Percentiles rank a stretch among this genome's conserved stretches.
Evolutionary conservation across 2,888 invertebrate species (phyloP).

Genomic region (Drosophila demipolita): DNA sequence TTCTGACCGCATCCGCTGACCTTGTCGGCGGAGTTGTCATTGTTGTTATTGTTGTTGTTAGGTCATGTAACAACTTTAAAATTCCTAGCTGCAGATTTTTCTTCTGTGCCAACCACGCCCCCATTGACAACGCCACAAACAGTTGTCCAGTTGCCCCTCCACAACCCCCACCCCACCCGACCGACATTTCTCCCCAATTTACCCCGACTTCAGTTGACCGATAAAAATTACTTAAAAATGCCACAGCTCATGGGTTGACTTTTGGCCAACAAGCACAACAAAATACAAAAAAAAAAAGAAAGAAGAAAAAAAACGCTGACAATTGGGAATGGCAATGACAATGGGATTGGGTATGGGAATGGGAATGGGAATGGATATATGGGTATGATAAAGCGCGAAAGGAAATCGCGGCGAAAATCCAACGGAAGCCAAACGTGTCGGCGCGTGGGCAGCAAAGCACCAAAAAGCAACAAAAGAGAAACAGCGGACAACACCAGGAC

Average conservation of each 20-base stretch:
- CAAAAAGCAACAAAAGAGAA: constrained; percentile 41
- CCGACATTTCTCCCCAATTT: constrained; percentile 1
- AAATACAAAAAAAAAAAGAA: constrained; percentile 38
- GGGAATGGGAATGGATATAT: not conserved
- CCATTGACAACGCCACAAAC: constrained; percentile 29
- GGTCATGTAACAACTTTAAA: constrained; percentile 63
- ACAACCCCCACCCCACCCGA: not conserved
- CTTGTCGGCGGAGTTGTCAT: constrained; percentile 54
- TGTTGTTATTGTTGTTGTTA: constrained; percentile 41
- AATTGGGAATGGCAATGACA: constrained; percentile 24
- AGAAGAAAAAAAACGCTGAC: constrained; percentile 29
- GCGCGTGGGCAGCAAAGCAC: constrained; percentile 59
- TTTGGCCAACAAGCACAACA: constrained; percentile 79
- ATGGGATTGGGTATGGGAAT: constrained; percentile 17
- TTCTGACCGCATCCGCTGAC: constrained; percentile 66
- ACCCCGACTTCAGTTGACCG: constrained; percentile 60
- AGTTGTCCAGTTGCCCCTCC: constrained; percentile 23
- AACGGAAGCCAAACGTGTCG: constrained; percentile 73
- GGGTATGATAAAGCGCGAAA: constrained; percentile 46
- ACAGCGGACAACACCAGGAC: constrained; percentile 20
- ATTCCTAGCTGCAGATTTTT: constrained; percentile 59
- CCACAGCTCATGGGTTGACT: constrained; percentile 84
- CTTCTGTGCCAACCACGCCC: constrained; percentile 23
- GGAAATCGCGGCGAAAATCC: constrained; percentile 80
- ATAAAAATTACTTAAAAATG: constrained; percentile 84